These are phyloP conservation scores for Mamestra configurata DNA, from an alignment of 1,140 invertebrate genomes.

Conservation along the genomic window DNA sequence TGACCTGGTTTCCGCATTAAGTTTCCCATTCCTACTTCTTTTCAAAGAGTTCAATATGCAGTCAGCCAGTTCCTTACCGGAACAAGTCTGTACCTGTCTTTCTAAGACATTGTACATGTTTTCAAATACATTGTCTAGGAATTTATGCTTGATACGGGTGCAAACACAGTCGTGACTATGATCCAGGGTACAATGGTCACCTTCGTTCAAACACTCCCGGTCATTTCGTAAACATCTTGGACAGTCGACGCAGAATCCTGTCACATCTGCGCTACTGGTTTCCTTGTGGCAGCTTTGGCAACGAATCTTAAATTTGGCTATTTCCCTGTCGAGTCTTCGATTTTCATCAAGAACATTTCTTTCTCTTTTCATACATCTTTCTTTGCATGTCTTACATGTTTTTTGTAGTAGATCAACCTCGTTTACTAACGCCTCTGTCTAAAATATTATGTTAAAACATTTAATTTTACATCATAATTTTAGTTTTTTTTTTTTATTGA, in stretches of 20 bases:
- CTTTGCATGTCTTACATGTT: slow-evolving; percentile 69
- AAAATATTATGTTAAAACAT: slow-evolving; percentile 45
- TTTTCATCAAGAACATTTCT: slow-evolving; percentile 71
- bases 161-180: slow-evolving; percentile 75
- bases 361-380: slow-evolving; percentile 72
- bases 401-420: slow-evolving; percentile 74
- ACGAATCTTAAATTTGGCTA: slow-evolving; percentile 66
- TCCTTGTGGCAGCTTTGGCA: slow-evolving; percentile 74
- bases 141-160: slow-evolving; percentile 75
- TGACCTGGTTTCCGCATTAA: slow-evolving; percentile 71
- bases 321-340: slow-evolving; percentile 68
- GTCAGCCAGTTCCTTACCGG: slow-evolving; percentile 73
- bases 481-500: too few species aligned
- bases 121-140: slow-evolving; percentile 81
- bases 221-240: slow-evolving; percentile 73
- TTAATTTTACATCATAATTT: too few species aligned
- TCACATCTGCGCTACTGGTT: slow-evolving; percentile 70
- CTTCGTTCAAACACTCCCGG: slow-evolving; percentile 68
- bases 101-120: slow-evolving; percentile 81
- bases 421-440: slow-evolving; percentile 71
- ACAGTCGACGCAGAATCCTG: slow-evolving; percentile 77
- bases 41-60: slow-evolving; percentile 72
- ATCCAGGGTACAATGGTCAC: slow-evolving; percentile 67
- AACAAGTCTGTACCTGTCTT: slow-evolving; percentile 65
- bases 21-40: slow-evolving; percentile 79